Conservation (phyloP, 2,888 invertebrate genomes). For the Sinotaia quadrata region DNA sequence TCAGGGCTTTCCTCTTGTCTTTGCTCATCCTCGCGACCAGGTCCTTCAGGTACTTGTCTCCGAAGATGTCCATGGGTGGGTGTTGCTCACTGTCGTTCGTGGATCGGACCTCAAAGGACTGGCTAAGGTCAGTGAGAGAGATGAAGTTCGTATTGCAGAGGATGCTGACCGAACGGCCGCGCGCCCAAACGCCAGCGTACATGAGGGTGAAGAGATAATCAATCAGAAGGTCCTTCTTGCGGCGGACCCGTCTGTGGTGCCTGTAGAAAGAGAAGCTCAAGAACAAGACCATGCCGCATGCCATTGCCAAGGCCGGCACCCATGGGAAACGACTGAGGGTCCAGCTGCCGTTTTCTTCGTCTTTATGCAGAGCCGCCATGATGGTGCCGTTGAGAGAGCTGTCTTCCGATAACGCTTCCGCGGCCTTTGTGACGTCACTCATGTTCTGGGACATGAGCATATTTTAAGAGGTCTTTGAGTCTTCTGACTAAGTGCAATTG, state of each 20-base stretch:
- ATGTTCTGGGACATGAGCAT: too few relatives aligned
- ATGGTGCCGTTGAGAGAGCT: background rate
- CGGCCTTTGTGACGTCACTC: background rate
- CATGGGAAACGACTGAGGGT: conserved; percentile 20
- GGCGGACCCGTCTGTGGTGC: conserved; percentile 30
- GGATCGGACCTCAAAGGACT: conserved; percentile 32
- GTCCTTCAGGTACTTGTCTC: conserved; percentile 16
- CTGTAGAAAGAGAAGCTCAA: conserved; percentile 35
- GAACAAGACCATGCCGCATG: conserved; percentile 31
- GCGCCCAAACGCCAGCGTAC: conserved; percentile 29
- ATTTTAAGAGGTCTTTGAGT: too few relatives aligned
- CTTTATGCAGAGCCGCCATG: background rate
- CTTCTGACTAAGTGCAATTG: too few relatives aligned
- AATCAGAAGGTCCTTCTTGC: conserved; percentile 37
- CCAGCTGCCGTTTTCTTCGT: background rate
- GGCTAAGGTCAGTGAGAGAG: conserved; percentile 31
- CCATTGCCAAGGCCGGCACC: conserved; percentile 34
- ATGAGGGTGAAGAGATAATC: conserved; percentile 36
- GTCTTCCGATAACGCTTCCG: background rate
- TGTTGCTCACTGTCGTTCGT: background rate
- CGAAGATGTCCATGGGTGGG: background rate
- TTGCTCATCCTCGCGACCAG: background rate
- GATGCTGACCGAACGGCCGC: conserved; percentile 35
- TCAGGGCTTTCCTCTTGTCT: background rate
- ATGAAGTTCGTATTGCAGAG: conserved; percentile 39